These are phyloP conservation scores for Urocolius indicus DNA, from an alignment of 2,113 vertebrate species.

Conservation along the genomic window DNA sequence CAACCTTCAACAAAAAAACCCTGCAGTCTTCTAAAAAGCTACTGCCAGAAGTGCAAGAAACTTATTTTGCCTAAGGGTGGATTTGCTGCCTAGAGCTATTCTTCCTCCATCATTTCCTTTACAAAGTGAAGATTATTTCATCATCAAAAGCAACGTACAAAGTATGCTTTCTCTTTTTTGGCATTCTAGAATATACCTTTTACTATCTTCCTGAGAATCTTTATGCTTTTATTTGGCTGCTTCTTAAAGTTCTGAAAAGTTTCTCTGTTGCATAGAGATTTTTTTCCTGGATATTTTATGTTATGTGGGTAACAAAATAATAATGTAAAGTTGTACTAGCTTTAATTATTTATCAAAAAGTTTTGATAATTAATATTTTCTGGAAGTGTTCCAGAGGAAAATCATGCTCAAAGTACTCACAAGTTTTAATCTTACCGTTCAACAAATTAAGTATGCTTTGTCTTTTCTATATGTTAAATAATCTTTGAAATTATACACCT, in stretches of 20 bases:
- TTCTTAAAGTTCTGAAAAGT: background rate
- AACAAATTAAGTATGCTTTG: background rate
- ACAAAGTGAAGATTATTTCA: background rate
- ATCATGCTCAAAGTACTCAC: background rate
- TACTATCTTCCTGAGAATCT: background rate
- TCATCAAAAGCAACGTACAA: background rate
- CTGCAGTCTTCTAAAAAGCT: background rate
- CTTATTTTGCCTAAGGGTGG: background rate
- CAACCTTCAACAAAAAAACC: background rate
- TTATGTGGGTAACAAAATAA: background rate
- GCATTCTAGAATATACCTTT: background rate
- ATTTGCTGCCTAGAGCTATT: constrained; percentile 14
- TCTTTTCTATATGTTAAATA: background rate
- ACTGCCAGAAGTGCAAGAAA: background rate
- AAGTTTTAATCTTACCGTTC: background rate
- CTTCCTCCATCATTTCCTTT: background rate
- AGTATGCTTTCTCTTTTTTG: background rate
- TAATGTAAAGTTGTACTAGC: background rate
- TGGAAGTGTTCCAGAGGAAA: background rate
- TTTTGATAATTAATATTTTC: background rate
- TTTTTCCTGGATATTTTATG: background rate
- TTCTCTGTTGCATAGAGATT: background rate
- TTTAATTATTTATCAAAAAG: background rate
- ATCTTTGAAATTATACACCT: background rate
- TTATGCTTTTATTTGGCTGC: background rate